Conservation (phyloP, 2,113 vertebrate genomes). For the Neogobius melanostomus region DNA sequence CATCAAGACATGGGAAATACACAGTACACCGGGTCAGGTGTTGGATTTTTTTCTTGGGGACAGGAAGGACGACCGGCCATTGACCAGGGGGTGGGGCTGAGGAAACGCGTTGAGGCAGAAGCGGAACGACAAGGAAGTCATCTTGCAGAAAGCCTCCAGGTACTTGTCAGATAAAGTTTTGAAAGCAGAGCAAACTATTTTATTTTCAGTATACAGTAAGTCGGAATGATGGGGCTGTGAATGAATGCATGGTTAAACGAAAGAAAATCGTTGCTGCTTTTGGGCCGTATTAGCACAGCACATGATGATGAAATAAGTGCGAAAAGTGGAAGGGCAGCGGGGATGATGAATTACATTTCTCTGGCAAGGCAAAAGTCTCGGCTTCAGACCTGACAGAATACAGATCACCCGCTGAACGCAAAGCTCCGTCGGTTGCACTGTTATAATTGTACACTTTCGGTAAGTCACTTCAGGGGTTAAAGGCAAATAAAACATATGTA, state of each 20-base stretch:
- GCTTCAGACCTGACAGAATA: conserved; percentile 14
- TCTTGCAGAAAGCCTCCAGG: neutral
- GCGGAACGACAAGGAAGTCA: neutral
- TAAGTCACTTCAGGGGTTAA: conserved; percentile 1
- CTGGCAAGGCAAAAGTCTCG: neutral
- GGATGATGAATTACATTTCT: conserved; percentile 31
- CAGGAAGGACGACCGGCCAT: no score
- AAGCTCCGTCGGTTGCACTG: neutral
- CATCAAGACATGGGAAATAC: no score
- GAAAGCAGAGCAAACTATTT: neutral
- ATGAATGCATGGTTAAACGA: conserved; percentile 2
- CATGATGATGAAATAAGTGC: conserved; percentile 20
- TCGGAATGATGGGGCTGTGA: neutral
- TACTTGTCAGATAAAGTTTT: neutral
- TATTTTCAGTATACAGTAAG: neutral
- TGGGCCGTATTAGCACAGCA: neutral
- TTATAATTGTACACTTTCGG: neutral
- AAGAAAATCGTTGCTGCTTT: conserved; percentile 7
- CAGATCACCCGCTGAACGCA: conserved; percentile 17
- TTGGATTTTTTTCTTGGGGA: no score
- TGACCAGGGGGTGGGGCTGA: no score
- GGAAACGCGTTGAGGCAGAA: neutral
- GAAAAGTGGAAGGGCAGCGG: conserved; percentile 11
- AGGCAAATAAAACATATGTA: conserved; percentile 12
- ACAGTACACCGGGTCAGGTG: no score